These are phyloP conservation scores for Microctenopoma stevenorrisi DNA, from an alignment of 2,797 vertebrate species.

Conservation along the genomic window DNA sequence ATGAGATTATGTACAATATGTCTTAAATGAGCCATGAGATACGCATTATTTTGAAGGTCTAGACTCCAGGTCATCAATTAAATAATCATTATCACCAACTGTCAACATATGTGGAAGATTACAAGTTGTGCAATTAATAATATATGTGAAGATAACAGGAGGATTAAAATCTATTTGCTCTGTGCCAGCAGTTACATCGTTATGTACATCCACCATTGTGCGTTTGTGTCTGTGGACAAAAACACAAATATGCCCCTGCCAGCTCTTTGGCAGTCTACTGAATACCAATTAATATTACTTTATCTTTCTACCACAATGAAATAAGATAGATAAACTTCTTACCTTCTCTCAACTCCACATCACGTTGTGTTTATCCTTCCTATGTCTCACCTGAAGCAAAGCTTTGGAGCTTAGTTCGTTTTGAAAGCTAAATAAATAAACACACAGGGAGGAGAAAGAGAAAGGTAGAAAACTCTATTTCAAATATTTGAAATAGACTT, in stretches of 20 bases:
- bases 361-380: constrained; percentile 23
- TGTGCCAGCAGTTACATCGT: not conserved
- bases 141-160: constrained; percentile 24
- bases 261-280: constrained; percentile 19
- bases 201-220: not conserved
- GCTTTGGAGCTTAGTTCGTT: constrained; percentile 16
- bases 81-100: constrained; percentile 27
- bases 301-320: constrained; percentile 36
- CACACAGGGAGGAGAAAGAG: constrained; percentile 3
- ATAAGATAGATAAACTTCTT: constrained; percentile 39
- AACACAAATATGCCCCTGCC: constrained; percentile 5
- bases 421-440: constrained; percentile 25
- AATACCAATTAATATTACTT: constrained; percentile 16
- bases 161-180: constrained; percentile 34
- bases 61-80: constrained; percentile 31
- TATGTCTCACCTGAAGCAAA: constrained; percentile 40
- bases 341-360: constrained; percentile 32
- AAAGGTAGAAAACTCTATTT: not conserved
- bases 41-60: constrained; percentile 21
- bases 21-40: constrained; percentile 31
- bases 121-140: constrained; percentile 40
- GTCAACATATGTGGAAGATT: constrained; percentile 40
- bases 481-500: not conserved
- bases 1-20: constrained; percentile 2
- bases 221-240: not conserved